Conservation (phyloP, 2,113 vertebrate species). For the Phalacrocorax brasilianus region DNA sequence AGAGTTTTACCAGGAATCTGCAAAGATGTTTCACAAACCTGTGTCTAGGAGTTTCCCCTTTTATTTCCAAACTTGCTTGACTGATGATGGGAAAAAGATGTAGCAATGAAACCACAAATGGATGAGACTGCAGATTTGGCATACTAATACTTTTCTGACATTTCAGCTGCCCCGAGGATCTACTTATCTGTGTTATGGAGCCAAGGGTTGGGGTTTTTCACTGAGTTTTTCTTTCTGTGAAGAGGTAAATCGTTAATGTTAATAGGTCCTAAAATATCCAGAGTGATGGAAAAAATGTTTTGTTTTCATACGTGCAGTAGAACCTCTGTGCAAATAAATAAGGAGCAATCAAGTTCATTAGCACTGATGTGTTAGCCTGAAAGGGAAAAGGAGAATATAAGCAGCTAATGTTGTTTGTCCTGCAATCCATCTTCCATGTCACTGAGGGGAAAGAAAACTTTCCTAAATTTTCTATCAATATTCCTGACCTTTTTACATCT, state of each 20-base stretch:
- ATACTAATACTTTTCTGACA: not conserved
- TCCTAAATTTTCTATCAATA: slow-evolving; percentile 43
- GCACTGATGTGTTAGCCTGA: slow-evolving; percentile 18
- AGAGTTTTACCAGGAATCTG: not conserved
- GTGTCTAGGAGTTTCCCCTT: not conserved
- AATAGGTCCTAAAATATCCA: slow-evolving; percentile 4
- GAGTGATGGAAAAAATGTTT: not conserved
- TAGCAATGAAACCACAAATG: not conserved
- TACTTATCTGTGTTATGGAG: not conserved
- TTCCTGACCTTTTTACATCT: slow-evolving; percentile 27
- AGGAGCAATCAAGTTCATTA: slow-evolving; percentile 31
- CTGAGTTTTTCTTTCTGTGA: not conserved
- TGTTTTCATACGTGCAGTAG: not conserved
- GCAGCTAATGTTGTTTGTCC: slow-evolving; percentile 46
- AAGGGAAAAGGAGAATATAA: slow-evolving; percentile 23
- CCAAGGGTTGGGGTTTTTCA: not conserved
- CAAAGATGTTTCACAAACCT: not conserved
- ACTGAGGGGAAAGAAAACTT: slow-evolving; percentile 23
- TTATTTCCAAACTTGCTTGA: slow-evolving; percentile 22
- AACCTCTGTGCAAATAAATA: slow-evolving; percentile 5
- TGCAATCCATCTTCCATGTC: slow-evolving; percentile 49
- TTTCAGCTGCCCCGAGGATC: not conserved
- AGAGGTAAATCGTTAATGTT: not conserved
- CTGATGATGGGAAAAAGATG: not conserved
- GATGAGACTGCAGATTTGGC: not conserved